Conservation (phyloP, 2,888 invertebrate genomes). For the Torymus tubicola region DNA sequence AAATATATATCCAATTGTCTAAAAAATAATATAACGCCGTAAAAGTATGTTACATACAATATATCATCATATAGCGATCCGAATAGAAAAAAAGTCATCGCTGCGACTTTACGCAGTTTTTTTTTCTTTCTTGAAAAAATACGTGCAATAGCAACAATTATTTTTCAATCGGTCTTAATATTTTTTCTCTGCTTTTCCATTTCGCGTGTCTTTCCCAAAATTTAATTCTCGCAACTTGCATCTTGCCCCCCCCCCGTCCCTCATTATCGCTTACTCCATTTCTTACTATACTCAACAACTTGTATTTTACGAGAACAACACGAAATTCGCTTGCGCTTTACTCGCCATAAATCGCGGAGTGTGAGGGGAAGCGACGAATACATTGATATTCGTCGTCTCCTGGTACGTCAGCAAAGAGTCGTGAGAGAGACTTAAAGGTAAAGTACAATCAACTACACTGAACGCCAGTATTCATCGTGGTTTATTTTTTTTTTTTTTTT, state of each 20-base stretch:
- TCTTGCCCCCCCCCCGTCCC: not conserved
- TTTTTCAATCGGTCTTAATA: slow-evolving; percentile 33
- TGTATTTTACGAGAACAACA: slow-evolving; percentile 52
- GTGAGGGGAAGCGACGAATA: slow-evolving; percentile 35
- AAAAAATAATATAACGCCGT: slow-evolving; percentile 52
- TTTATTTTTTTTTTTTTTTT: not conserved
- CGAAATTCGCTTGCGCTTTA: slow-evolving; percentile 47
- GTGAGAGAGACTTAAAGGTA: slow-evolving; percentile 52
- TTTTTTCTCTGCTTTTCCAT: slow-evolving; percentile 10
- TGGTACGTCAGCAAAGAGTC: slow-evolving; percentile 38
- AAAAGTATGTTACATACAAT: slow-evolving; percentile 49
- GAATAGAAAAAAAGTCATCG: slow-evolving; percentile 40
- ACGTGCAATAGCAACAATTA: slow-evolving; percentile 53
- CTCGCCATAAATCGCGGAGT: slow-evolving; percentile 34
- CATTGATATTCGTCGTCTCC: slow-evolving; percentile 1
- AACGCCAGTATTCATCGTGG: slow-evolving; percentile 33
- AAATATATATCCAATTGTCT: slow-evolving; percentile 64
- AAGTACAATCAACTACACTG: slow-evolving; percentile 56
- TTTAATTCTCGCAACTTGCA: not conserved
- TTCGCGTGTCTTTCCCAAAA: not conserved
- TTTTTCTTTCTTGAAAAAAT: slow-evolving; percentile 52
- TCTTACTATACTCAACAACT: slow-evolving; percentile 50
- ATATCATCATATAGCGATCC: slow-evolving; percentile 35
- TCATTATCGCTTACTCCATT: not conserved
- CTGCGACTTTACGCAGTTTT: slow-evolving; percentile 20